These are phyloP conservation scores for Thera obeliscata DNA, from an alignment of 2,888 invertebrate genomes.

Conservation along the genomic window DNA sequence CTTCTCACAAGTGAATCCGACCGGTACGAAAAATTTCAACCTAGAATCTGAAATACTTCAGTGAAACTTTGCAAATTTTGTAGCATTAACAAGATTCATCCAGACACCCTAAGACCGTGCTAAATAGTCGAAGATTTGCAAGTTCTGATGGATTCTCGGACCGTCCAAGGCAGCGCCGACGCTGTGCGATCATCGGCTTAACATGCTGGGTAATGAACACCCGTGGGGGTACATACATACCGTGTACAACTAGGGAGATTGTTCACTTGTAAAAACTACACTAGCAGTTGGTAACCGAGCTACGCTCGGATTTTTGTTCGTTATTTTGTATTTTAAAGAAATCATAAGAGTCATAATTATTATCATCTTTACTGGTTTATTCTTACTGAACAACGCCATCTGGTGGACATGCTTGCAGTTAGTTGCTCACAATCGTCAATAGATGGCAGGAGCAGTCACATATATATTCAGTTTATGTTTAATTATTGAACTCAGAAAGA, in stretches of 20 bases:
- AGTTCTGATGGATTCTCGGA: slow-evolving; percentile 29
- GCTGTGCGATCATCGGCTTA: slow-evolving; percentile 70
- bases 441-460: too few relatives aligned
- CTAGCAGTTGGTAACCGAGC: too few relatives aligned
- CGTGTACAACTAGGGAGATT: slow-evolving; percentile 13
- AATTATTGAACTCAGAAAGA: too few relatives aligned
- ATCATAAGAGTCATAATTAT: too few relatives aligned
- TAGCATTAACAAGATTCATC: not conserved
- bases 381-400: too few relatives aligned
- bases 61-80: not conserved
- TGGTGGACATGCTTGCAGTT: too few relatives aligned
- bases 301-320: too few relatives aligned
- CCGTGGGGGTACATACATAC: slow-evolving; percentile 37
- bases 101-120: slow-evolving; percentile 18
- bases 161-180: slow-evolving; percentile 31
- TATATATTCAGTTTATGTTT: too few relatives aligned
- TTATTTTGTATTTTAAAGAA: too few relatives aligned
- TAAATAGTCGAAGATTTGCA: slow-evolving; percentile 25
- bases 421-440: too few relatives aligned
- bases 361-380: too few relatives aligned
- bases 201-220: slow-evolving; percentile 77
- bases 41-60: not conserved
- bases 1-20: too few relatives aligned
- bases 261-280: slow-evolving; percentile 21
- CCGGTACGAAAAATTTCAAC: not conserved